Evolutionary conservation across 2,888 invertebrate species (phyloP), one percentile per base, ranked within the genome.

Genomic region (Scaptomyza caliginosa): DNA sequence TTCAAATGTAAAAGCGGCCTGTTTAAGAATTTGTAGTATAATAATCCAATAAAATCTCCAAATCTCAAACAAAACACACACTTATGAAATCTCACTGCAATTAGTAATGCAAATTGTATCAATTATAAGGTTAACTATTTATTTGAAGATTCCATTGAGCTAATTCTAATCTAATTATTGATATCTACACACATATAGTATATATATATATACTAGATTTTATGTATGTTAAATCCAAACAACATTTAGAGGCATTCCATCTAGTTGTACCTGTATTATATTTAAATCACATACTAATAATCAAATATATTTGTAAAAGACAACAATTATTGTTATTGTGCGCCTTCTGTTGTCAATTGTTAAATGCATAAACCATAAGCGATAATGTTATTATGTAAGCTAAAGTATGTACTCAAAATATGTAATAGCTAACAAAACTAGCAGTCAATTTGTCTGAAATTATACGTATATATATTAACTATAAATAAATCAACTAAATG

Each of bases 401-500:
- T 28, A 65, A 59, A 68, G 66, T 68, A 58, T 60, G 52, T 77
- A 79, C 59, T 62, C 68, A 23, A 76, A 64, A 69, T 73, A 66
- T 78, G 57, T 58, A 77, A 56, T 56, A 57, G 64, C 56, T 21
- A 34, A 13, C n/a, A 32, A 32, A 42, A 59, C 49, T 67, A 60
- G 51, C 56, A 52, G 65, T 79, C 67, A 82, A 83, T 79, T 76
- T 72, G 57, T 60, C 58, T 62, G 56, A 65, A 60, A 67, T 32
- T 63, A 75, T 83, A 83, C 78, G 68, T 67, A 56, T 54, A 42
- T 38, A 64, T 69, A 64, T 49, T 60, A 76, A 65, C 45, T 54
- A 76, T 67, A 73, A 79, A 84, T 84, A 79, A 83, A 79, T 40
- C 52, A 68, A 77, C 67, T 79, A 67, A 80, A 80, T 83, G 74